Percentiles rank a stretch among this genome's conserved stretches.
These are phyloP conservation scores for Hapalemur alaotrensis DNA, from an alignment of 2,797 vertebrate species.

Conservation along the genomic window DNA sequence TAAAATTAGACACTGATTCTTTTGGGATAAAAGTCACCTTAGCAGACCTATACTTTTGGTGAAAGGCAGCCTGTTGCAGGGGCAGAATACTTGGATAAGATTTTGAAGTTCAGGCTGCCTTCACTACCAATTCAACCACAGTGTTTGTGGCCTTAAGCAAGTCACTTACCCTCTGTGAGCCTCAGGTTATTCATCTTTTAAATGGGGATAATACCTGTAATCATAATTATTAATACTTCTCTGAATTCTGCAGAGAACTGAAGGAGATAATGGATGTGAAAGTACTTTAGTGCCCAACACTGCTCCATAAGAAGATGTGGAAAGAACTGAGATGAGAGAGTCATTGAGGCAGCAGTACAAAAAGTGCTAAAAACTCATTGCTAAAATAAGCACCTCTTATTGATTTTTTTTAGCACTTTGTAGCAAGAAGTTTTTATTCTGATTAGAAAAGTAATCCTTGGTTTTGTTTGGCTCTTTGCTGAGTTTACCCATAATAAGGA, in stretches of 20 bases:
- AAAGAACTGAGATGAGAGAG: not conserved
- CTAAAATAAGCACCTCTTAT: not conserved
- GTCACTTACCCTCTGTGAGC: not conserved
- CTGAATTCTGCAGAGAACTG: not conserved
- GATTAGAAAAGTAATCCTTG: constrained; percentile 15
- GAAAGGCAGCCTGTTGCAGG: not conserved
- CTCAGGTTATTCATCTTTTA: constrained; percentile 16
- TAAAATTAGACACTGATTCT: not conserved
- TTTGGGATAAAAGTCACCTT: constrained; percentile 2
- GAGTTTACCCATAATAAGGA: not conserved
- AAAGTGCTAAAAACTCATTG: not conserved
- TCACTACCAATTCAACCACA: not conserved
- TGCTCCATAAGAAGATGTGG: not conserved
- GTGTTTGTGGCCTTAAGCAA: not conserved
- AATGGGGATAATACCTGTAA: not conserved
- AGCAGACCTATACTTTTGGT: not conserved
- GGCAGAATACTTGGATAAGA: not conserved
- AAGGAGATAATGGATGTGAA: not conserved
- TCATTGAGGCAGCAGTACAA: not conserved
- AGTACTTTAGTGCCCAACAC: not conserved
- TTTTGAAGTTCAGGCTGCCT: not conserved
- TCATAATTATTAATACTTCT: not conserved
- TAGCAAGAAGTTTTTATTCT: constrained; percentile 28
- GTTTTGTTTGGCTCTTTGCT: not conserved
- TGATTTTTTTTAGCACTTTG: not conserved